These are phyloP conservation scores for Nephotettix cincticeps DNA, from an alignment of 1,140 invertebrate species.

Conservation along the genomic window DNA sequence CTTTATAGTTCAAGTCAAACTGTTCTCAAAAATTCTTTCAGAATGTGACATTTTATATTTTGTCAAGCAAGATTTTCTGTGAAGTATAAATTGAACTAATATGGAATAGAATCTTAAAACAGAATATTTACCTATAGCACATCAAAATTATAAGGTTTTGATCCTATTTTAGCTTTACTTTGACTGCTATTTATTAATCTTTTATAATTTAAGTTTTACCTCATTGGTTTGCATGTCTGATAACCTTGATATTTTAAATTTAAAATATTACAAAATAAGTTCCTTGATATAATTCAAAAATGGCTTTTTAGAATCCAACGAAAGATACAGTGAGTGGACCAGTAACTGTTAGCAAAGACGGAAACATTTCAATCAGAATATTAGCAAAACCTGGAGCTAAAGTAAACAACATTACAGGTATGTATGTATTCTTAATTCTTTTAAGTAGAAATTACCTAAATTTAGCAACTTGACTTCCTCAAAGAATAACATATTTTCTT, in stretches of 20 bases:
- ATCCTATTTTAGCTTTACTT: neutral
- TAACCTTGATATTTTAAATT: neutral
- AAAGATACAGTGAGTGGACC: constrained; percentile 38
- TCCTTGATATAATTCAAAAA: neutral
- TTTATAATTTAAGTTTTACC: neutral
- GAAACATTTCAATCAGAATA: constrained; percentile 64
- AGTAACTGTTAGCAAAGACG: constrained; percentile 56
- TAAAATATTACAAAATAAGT: no score
- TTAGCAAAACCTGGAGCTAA: constrained; percentile 77
- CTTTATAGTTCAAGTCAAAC: no score
- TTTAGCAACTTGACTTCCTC: no score
- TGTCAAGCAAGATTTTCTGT: no score
- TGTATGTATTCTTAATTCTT: constrained; percentile 24
- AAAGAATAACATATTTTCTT: no score
- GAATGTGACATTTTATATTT: no score
- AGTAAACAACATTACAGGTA: constrained; percentile 68
- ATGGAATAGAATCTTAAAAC: no score
- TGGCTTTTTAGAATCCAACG: neutral
- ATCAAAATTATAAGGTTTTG: neutral
- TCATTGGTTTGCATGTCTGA: neutral
- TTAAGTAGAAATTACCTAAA: no score
- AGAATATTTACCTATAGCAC: neutral
- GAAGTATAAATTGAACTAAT: no score
- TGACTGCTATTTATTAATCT: neutral
- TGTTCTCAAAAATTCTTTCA: no score